Base-by-base conservation (phyloP, 2,113 vertebrate genomes). In the Colius striatus region DNA sequence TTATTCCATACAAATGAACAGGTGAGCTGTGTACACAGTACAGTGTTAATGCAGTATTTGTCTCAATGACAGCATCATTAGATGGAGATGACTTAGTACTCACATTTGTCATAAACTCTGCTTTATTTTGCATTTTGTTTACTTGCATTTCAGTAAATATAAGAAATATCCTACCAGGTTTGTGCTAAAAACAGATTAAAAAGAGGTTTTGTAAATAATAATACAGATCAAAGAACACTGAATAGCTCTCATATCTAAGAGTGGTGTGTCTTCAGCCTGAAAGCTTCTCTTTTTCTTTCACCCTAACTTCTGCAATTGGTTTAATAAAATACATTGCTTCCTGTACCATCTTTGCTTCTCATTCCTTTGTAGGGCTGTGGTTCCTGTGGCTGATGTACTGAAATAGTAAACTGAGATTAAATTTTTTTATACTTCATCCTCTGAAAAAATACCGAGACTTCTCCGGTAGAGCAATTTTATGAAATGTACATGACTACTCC, bases 101-200 rank as follows among this genome's bases (percentile, higher is more conserved):
- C 60, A 36, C 36, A 25, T 63, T 47, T 72, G 16, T 68, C 53
- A 29, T 63, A 47, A 86, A 81, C 67, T 75, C 29, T 71, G 79
- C 62, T 80, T 80, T 76, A 34, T 90, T 84, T 87, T 77, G 58
- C 29, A 48, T 68, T 92, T 85, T 89, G 32, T 92, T 95, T 88
- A 38, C 78, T 82, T 91, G 32, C 7, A 27, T 86, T 94, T 55
- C 50, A 66, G 36, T 66, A 77, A 70, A 38, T 55, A 4, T 74
- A 67, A 71, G 43, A 71, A 85, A 55, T 62, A 53, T 2, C 11
- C 10, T 80, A 22, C n/a, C 20, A 58, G 25, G 22, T 75, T 90
- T 86, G 45, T 76, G 54, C 20, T 74, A 61, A 83, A 83, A 53
- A 6, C 50, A 57, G 53, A 54, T 41, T 22, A 70, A 82, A 82